phyloP scores from a whole-genome alignment of 2,113 vertebrate species.

The Phalacrocorax brasilianus region DNA sequence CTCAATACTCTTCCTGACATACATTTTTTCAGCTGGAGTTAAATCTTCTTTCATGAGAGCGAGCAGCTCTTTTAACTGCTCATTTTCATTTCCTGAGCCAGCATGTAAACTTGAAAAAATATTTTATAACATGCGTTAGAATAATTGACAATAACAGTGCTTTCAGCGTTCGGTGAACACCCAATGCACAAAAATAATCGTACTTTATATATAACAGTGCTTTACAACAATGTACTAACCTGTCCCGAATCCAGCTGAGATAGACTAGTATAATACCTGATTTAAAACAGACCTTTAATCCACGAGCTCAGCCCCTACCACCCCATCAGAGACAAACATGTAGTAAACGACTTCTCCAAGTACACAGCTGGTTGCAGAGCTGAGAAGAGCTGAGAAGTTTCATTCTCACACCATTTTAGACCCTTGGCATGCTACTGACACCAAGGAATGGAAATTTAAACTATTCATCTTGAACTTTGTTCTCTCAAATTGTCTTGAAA shows the following conservation, averaged over 20 bases:
- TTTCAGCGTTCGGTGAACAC: not conserved
- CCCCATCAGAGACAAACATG: not conserved
- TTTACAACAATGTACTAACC: not conserved
- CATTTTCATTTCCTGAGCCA: conserved; percentile 74
- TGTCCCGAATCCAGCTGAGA: not conserved
- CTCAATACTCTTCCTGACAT: conserved; percentile 77
- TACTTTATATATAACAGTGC: not conserved
- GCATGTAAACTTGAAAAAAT: conserved; percentile 73
- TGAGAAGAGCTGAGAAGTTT: not conserved
- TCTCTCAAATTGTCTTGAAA: not conserved
- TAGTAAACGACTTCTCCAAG: not conserved
- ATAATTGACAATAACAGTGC: not conserved
- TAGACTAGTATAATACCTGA: not conserved
- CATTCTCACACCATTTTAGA: not conserved
- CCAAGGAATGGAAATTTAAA: not conserved
- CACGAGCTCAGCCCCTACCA: not conserved
- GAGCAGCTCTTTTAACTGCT: conserved; percentile 77
- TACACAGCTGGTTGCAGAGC: not conserved
- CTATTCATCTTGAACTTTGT: not conserved
- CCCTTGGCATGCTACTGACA: not conserved
- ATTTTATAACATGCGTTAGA: not conserved
- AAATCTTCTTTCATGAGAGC: conserved; percentile 77
- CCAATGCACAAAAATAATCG: not conserved
- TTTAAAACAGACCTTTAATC: not conserved
- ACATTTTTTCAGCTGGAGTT: conserved; percentile 68